These are phyloP conservation scores for Adrianichthys oophorus DNA, from an alignment of 2,797 vertebrate genomes.

Conservation along the genomic window DNA sequence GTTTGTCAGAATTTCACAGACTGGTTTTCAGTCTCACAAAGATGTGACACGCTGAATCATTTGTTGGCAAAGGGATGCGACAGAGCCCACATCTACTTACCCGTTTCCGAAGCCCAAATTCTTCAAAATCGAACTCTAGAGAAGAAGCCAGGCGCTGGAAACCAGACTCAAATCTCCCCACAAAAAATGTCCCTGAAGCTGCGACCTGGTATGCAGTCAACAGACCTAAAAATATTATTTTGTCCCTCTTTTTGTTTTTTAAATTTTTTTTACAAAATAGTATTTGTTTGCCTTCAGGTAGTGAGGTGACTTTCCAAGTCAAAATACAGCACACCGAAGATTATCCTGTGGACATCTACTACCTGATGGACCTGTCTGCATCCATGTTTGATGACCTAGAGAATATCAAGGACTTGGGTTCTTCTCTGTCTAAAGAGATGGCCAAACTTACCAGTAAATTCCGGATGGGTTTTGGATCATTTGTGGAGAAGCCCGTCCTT, in stretches of 20 bases:
- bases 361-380: conserved; percentile 97
- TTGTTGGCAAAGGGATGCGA: conserved; percentile 87
- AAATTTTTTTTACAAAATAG: conserved; percentile 3
- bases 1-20: conserved; percentile 90
- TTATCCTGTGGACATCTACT: conserved; percentile 97
- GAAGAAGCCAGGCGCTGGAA: conserved; percentile 65
- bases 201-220: conserved; percentile 80
- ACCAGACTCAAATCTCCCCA: conserved; percentile 89
- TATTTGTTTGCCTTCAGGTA: conserved; percentile 72
- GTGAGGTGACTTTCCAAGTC: conserved; percentile 87
- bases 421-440: conserved; percentile 92
- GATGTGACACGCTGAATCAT: conserved; percentile 85
- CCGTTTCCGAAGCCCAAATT: conserved; percentile 78
- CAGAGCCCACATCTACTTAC: conserved; percentile 82
- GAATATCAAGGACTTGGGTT: conserved; percentile 91
- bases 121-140: conserved; percentile 81
- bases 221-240: background rate
- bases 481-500: conserved; percentile 96
- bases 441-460: conserved; percentile 95
- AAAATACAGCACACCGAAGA: conserved; percentile 91
- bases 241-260: background rate
- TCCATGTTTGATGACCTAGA: conserved; percentile 93
- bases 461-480: conserved; percentile 94
- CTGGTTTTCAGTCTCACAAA: conserved; percentile 75
- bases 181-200: conserved; percentile 88